Evolutionary conservation across 2,113 vertebrate species (phyloP).

Genomic region (Melierax canorus): DNA sequence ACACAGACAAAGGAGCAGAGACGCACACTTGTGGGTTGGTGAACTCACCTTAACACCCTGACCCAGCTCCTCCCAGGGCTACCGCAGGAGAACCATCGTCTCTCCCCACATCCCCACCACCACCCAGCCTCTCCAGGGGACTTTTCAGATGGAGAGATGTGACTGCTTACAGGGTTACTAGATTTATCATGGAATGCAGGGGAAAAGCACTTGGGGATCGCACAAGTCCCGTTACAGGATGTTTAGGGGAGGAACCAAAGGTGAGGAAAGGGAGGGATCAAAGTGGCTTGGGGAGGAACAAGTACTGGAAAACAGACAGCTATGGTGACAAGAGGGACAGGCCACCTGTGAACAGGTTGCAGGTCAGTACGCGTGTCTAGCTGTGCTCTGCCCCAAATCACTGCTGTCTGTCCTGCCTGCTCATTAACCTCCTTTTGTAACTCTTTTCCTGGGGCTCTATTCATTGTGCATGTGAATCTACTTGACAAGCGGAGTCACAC

Average conservation of each 20-base stretch:
- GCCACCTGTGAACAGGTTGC: not conserved
- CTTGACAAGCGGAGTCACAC: not conserved
- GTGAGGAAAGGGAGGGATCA: not conserved
- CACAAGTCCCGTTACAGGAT: not conserved
- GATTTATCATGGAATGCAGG: not conserved
- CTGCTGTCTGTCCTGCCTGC: not conserved
- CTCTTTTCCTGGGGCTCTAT: not conserved
- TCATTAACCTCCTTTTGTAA: not conserved
- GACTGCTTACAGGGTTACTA: not conserved
- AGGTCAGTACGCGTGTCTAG: rapidly evolving
- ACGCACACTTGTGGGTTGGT: rapidly evolving
- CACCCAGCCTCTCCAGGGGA: rapidly evolving
- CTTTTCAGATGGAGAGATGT: not conserved
- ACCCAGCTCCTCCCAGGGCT: not conserved
- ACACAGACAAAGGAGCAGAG: not conserved
- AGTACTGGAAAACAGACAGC: not conserved
- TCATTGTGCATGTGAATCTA: rapidly evolving
- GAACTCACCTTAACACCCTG: rapidly evolving
- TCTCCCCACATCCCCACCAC: not conserved
- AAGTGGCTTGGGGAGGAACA: not conserved
- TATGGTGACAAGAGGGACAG: not conserved
- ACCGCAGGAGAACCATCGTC: not conserved
- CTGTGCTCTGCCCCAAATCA: not conserved
- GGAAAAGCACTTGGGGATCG: not conserved
- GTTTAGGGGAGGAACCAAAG: not conserved